Evolutionary conservation across 2,797 vertebrate species (phyloP).

Genomic region (Centropyge bicolor): DNA sequence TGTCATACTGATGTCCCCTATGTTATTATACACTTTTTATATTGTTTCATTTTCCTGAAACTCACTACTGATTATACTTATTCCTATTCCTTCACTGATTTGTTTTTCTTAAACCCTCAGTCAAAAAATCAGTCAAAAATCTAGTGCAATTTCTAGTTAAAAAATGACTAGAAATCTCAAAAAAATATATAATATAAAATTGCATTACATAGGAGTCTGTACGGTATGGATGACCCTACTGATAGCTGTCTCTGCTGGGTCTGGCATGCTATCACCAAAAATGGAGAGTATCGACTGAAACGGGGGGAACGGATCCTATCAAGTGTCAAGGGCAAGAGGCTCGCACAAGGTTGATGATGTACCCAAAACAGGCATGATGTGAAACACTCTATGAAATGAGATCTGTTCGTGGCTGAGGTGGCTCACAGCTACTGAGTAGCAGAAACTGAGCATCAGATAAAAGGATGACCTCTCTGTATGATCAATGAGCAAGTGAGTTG

Average conservation of each 20-base stretch:
- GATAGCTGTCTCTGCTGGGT: not conserved
- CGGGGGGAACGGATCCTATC: conserved; percentile 22
- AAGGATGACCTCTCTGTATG: conserved; percentile 1
- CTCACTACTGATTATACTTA: too few relatives aligned
- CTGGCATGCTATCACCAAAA: not conserved
- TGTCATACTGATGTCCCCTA: too few relatives aligned
- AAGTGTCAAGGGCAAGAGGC: conserved; percentile 26
- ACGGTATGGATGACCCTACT: not conserved
- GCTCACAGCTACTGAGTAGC: not conserved
- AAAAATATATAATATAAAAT: not conserved
- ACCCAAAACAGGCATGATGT: not conserved
- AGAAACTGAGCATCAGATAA: conserved; percentile 25
- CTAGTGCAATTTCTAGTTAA: not conserved
- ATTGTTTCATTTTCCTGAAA: too few relatives aligned
- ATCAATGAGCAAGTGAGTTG: conserved; percentile 3
- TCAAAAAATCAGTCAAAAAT: too few relatives aligned
- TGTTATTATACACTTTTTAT: too few relatives aligned
- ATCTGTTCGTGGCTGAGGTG: conserved; percentile 9
- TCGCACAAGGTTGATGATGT: conserved; percentile 10
- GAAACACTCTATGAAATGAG: conserved; percentile 16
- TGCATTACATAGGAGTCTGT: not conserved
- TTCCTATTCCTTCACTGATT: too few relatives aligned
- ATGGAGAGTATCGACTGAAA: conserved; percentile 34
- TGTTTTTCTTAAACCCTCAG: too few relatives aligned
- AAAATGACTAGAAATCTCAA: not conserved